These are phyloP conservation scores for Planococcus citri DNA, from an alignment of 1,140 invertebrate genomes.

Conservation along the genomic window DNA sequence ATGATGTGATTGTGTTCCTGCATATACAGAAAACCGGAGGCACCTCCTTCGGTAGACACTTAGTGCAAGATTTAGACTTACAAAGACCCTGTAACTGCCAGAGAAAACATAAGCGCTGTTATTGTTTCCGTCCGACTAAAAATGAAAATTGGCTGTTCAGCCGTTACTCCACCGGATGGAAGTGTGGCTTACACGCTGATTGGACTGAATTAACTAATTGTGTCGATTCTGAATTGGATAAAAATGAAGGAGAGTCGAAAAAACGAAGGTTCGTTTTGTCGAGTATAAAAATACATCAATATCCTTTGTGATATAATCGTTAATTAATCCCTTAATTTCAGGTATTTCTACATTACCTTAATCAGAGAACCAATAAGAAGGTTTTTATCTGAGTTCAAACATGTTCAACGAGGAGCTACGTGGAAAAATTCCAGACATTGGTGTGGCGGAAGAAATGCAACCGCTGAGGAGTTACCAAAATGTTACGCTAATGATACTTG, in stretches of 20 bases:
- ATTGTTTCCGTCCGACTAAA: conserved; percentile 79
- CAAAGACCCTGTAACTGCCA: conserved; percentile 78
- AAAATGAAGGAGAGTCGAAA: conserved; percentile 64
- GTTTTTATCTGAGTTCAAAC: conserved; percentile 86
- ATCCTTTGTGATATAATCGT: not conserved
- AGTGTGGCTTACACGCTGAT: conserved; percentile 95
- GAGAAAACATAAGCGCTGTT: conserved; percentile 71
- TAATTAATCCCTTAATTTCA: conserved; percentile 29
- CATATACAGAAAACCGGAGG: conserved; percentile 94
- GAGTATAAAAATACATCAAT: not conserved
- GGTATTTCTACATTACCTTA: conserved; percentile 93
- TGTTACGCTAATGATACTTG: conserved; percentile 59
- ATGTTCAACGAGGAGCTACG: conserved; percentile 94
- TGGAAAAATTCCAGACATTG: conserved; percentile 76
- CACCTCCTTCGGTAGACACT: conserved; percentile 87
- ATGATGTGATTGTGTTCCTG: conserved; percentile 95
- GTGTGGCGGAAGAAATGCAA: conserved; percentile 72
- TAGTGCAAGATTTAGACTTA: conserved; percentile 84
- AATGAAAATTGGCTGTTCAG: conserved; percentile 95
- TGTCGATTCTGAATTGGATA: conserved; percentile 73
- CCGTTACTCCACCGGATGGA: conserved; percentile 96
- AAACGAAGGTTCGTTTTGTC: conserved; percentile 45
- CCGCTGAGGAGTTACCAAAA: conserved; percentile 56
- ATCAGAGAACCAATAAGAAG: conserved; percentile 79
- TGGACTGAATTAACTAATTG: conserved; percentile 91